These are phyloP conservation scores for Danio kyathit DNA, from an alignment of 2,797 vertebrate species.

Conservation along the genomic window DNA sequence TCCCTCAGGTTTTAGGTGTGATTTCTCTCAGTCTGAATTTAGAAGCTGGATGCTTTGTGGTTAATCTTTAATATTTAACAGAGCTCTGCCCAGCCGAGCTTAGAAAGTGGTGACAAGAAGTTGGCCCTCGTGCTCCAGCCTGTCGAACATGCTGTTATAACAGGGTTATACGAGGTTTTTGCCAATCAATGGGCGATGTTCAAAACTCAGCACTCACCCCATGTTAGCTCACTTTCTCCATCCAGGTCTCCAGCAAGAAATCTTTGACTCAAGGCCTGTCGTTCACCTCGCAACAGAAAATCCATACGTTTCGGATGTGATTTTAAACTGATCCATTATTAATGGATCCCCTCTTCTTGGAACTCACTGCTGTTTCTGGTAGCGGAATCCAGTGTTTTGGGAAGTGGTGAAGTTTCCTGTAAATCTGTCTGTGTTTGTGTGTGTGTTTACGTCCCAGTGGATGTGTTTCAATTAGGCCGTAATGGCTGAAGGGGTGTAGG, in stretches of 20 bases:
- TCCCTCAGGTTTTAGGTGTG: constrained; percentile 76
- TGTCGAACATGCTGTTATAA: constrained; percentile 55
- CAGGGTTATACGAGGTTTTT: constrained; percentile 42
- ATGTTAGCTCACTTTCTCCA: constrained; percentile 2
- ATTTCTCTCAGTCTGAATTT: constrained; percentile 67
- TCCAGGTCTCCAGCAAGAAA: constrained; percentile 46
- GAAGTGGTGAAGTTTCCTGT: constrained; percentile 66
- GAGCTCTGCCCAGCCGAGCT: constrained; percentile 31
- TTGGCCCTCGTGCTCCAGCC: constrained; percentile 28
- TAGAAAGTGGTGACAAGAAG: constrained; percentile 46
- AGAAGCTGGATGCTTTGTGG: constrained; percentile 49
- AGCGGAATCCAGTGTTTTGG: constrained; percentile 57
- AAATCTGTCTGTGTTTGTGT: constrained; percentile 60
- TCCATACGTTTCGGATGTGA: constrained; percentile 59
- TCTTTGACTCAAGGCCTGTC: constrained; percentile 57
- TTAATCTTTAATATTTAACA: constrained; percentile 56
- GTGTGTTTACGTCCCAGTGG: constrained; percentile 61
- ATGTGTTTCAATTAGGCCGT: constrained; percentile 60
- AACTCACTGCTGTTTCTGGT: constrained; percentile 59
- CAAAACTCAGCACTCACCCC: constrained; percentile 58
- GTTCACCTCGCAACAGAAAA: constrained; percentile 57
- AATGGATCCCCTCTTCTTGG: constrained; percentile 63
- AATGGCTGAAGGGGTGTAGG: constrained; percentile 59
- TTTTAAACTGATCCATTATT: constrained; percentile 66
- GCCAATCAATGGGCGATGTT: constrained; percentile 60